These are phyloP conservation scores for Rhamnusium bicolor DNA, from an alignment of 2,888 invertebrate genomes.

Conservation along the genomic window DNA sequence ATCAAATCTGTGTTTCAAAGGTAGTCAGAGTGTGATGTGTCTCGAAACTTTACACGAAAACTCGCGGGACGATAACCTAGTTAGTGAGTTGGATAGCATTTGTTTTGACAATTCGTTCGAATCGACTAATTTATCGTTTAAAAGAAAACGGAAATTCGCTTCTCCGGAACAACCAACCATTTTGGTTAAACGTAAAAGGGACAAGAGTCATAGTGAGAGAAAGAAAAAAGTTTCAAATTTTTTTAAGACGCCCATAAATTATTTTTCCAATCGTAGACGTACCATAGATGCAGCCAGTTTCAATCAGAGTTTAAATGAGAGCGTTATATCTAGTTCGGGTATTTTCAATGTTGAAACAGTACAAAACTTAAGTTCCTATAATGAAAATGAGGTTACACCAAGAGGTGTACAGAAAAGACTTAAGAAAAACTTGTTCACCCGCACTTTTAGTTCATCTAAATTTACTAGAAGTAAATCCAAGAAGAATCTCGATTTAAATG, in stretches of 20 bases:
- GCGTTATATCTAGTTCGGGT: slow-evolving; percentile 66
- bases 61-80: slow-evolving; percentile 60
- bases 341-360: slow-evolving; percentile 66
- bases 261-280: slow-evolving; percentile 67
- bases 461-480: slow-evolving; percentile 59
- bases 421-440: slow-evolving; percentile 66
- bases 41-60: slow-evolving; percentile 65
- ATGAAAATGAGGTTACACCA: slow-evolving; percentile 48
- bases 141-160: slow-evolving; percentile 57
- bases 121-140: slow-evolving; percentile 47
- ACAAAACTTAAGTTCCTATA: slow-evolving; percentile 61
- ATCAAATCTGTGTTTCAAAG: slow-evolving; percentile 40
- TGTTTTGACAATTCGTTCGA: slow-evolving; percentile 59
- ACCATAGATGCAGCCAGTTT: slow-evolving; percentile 64
- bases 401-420: slow-evolving; percentile 54
- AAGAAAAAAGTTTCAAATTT: slow-evolving; percentile 65
- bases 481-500: slow-evolving; percentile 60
- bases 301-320: slow-evolving; percentile 64
- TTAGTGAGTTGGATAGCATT: slow-evolving; percentile 53
- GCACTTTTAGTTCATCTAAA: slow-evolving; percentile 68
- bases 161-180: slow-evolving; percentile 57
- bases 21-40: slow-evolving; percentile 44
- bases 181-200: slow-evolving; percentile 61
- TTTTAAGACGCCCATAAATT: slow-evolving; percentile 67
- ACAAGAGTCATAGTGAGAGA: slow-evolving; percentile 64